Evolutionary conservation across 1,140 invertebrate species (phyloP), one percentile per base, ranked within the genome.

Genomic region (Temnothorax longispinosus): DNA sequence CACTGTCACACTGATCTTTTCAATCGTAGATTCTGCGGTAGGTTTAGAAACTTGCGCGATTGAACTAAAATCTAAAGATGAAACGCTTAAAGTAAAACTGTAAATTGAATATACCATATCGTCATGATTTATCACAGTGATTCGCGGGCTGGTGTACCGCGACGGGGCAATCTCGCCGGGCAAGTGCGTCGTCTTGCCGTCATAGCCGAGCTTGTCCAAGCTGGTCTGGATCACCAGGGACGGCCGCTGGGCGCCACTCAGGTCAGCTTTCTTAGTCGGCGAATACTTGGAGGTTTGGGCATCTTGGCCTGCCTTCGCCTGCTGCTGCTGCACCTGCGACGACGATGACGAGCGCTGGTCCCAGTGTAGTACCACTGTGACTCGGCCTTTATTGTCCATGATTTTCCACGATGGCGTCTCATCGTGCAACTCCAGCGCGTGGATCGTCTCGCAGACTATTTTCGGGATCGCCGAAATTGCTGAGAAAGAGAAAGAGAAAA

Each of bases 361-460:
- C 98, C 98, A 98, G 95, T 98, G 98, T 93, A 99, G 96, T 91
- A 99, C 98, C 95, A 99, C 98, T 92, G 98, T 99, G 95, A 99
- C 98, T 94, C 98, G 97, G 93, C 98, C 98, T 96, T 98, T 98
- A 96, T 98, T 98, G 96, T 99, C 98, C 98, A 98, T 98, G 96
- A 99, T 98, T 96, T 99, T 99, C 98, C 98, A 99, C 95, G 98
- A 98, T 91, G 98, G 98, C 93, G 98, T 98, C 95, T 98, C 98
- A 98, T 99, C 98, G 96, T 98, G 98, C 93, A 99, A 96, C 95
- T 98, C 98, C 96, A 99, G 96, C 82, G 98, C 98, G 96, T 98
- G 98, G 92, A 99, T 98, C 92, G 98, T 98, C 96, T 99, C 98
- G 97, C 98, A 99, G 94, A 99, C 98, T 96, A 99, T 99, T 96